phyloP scores from a whole-genome alignment of 30 jellyfish, hydroid and myxozoan genomes.

The Phacellophora camtschatica region DNA sequence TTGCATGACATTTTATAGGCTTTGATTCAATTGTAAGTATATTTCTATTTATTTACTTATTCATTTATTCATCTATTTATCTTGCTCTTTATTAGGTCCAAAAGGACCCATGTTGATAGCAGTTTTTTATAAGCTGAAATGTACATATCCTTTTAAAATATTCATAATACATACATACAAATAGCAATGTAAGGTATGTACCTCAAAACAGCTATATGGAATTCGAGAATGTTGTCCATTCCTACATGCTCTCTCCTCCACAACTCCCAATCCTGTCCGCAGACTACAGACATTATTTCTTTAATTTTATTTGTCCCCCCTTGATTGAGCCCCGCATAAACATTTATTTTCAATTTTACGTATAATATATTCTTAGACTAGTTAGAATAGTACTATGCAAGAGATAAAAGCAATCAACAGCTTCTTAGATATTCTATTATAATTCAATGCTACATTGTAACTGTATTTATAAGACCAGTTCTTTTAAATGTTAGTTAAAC shows the following conservation, averaged over 20 bases:
- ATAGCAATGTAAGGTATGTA: too few species aligned
- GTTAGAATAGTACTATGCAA: too few species aligned
- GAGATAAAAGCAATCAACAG: too few species aligned
- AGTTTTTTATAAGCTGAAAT: neutral
- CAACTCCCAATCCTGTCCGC: neutral
- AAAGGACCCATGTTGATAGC: slow-evolving; percentile 4
- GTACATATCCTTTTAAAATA: neutral
- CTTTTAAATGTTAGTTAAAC: too few species aligned
- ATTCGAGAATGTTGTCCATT: neutral
- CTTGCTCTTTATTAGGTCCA: slow-evolving; percentile 3
- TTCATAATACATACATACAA: neutral
- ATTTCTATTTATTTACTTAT: neutral
- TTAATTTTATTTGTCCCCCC: too few species aligned
- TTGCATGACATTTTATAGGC: neutral
- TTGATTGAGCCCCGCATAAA: too few species aligned
- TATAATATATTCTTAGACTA: too few species aligned
- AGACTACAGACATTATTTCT: too few species aligned
- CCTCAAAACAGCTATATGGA: neutral
- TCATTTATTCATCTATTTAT: neutral
- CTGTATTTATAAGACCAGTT: too few species aligned
- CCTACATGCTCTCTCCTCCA: neutral
- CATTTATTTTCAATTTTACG: too few species aligned
- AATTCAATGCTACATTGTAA: too few species aligned
- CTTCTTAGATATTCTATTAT: too few species aligned
- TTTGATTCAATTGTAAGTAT: slow-evolving; percentile 1